Base-by-base conservation (phyloP, 2,888 invertebrate genomes). In the Elysia crispata region DNA sequence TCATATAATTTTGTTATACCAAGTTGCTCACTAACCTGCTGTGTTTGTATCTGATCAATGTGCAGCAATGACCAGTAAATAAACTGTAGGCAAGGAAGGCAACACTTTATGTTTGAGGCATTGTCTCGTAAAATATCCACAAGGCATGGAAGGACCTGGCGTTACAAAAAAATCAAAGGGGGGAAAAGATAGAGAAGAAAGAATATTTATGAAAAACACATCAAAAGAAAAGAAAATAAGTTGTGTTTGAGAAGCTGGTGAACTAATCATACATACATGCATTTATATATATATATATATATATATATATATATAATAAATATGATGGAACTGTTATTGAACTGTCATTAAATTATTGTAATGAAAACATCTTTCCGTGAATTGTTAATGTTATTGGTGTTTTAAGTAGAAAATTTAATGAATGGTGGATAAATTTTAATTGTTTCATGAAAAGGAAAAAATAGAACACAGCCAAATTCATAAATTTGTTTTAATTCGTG, bases 11-110 rank as follows among this genome's bases (percentile, higher is more conserved):
- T 41, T 6, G 41, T 41, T 41, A 41, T 41, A 41, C 3, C 41
- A 3, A 41, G 11, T 11, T 11, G 41, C 41, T 11, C 41, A 41
- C 41, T 11, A 11, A 90, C 90, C 87, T 89, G 89, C 82, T 86
- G 87, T n/a, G 86, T 87, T 73, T 88, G 87, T 20, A 84, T 83
- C 57, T 88, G 86, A 72, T 91, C 91, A 13, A 91, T 83, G 80
- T 90, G 88, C 3, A 90, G 84, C 13, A 91, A 80, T 0, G 91
- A 89, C 91, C 91, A 91, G 85, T 91, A 91, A 31, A 90, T 89
- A 80, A 91, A 91, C 86, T 91, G 91, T 66, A 91, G 84, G 85
- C 89, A 90, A 5, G 91, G 91, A 0, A 91, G 86, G 73, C 85
- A 87, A 23, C 90, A 81, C 70, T 84, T 86, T 8, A 87, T 82